Base-by-base conservation (phyloP, 2,888 invertebrate species). In the Netelia melanura region DNA sequence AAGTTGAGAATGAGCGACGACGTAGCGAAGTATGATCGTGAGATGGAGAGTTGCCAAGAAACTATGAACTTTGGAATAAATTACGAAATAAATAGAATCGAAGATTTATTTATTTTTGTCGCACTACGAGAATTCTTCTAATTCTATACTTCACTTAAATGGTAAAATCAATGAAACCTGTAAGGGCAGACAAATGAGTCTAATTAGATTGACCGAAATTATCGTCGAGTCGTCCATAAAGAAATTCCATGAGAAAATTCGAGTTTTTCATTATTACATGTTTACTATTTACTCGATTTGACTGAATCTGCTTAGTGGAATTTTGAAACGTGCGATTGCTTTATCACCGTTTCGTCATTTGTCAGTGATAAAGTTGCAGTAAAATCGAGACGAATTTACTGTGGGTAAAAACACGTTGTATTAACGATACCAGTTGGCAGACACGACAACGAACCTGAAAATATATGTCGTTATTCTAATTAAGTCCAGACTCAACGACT, bases 401-500 rank as follows among this genome's bases (percentile, higher is more conserved):
- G 6, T 67, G 8, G 11, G n/a, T 56, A 14, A 38, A 38, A 64
- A 2, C 17, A 23, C 43, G 9, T 2, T 30, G 25, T 38, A 9
- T 58, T 58, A 21, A 58, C 44, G 52, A 61, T 48, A 21, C 11
- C 2, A 61, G 61, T 75, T 85, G 85, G 85, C 85, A 65, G 67
- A n/a, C 76, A 52, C 82, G 61, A 54, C 68, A 76, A 72, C 25
- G 3, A 44, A 71, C 30, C 48, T 30, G 48, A 62, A 64, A 48
- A 52, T 52, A 65, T 62, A 68, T 43, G 72, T 38, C 67, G 65
- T 21, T 77, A 84, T 80, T 87, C 81, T 85, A 86, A 70, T 76
- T 80, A 76, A 84, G 71, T 76, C 80, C 83, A 86, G 84, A 79
- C 83, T 80, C 80, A 83, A 82, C 71, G 56, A 65, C 48, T 87